Evolutionary conservation across 2,113 vertebrate genomes (phyloP).

Genomic region (Aplodontia rufa): DNA sequence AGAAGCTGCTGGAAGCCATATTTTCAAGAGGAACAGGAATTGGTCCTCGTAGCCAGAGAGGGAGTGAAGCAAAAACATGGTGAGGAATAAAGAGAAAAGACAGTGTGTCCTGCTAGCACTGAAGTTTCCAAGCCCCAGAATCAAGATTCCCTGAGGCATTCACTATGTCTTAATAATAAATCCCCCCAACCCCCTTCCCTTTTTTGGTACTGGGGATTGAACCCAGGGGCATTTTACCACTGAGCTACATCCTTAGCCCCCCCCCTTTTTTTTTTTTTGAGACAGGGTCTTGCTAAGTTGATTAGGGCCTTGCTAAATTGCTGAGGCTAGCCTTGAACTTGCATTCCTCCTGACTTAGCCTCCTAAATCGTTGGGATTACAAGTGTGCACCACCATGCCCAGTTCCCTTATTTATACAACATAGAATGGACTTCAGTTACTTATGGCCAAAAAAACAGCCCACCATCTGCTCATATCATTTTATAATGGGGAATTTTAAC

Average conservation of each 20-base stretch:
- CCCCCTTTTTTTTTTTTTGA: not conserved
- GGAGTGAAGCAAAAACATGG: not conserved
- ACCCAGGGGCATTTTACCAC: not conserved
- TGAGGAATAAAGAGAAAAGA: not conserved
- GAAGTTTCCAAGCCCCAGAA: not conserved
- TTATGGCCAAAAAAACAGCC: not conserved
- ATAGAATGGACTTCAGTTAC: not conserved
- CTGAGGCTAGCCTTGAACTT: not conserved
- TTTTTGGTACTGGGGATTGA: not conserved
- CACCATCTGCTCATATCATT: not conserved
- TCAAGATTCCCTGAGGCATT: not conserved
- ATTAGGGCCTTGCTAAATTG: not conserved
- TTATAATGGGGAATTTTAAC: slow-evolving; percentile 15
- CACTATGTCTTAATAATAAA: not conserved
- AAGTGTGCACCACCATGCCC: not conserved
- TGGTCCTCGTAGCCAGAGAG: not conserved
- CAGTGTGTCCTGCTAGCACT: not conserved
- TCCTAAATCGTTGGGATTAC: not conserved
- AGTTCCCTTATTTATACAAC: too few species aligned
- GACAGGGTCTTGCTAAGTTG: not conserved
- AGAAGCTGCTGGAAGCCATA: not conserved
- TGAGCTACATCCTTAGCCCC: not conserved
- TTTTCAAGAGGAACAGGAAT: not conserved
- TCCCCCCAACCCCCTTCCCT: too few species aligned
- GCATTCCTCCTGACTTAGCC: not conserved